These are phyloP conservation scores for Drosophila guanche DNA, from an alignment of 1,140 invertebrate genomes.

Conservation along the genomic window DNA sequence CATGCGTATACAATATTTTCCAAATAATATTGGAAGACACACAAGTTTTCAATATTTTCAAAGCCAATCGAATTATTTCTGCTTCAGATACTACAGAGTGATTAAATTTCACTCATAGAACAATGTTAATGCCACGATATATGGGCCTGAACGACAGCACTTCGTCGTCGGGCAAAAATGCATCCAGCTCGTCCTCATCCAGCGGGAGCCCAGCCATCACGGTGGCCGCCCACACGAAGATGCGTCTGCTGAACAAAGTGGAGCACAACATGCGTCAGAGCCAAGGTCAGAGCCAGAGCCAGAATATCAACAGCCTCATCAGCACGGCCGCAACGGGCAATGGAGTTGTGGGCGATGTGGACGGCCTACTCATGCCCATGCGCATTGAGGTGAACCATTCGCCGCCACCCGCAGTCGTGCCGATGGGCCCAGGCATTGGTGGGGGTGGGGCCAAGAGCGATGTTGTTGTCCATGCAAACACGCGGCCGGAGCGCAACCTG, in stretches of 20 bases:
- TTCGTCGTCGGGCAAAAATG: constrained; percentile 36
- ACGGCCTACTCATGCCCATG: constrained; percentile 70
- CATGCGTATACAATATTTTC: not conserved
- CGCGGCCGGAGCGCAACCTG: constrained; percentile 73
- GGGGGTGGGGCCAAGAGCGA: constrained; percentile 1
- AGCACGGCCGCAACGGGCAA: constrained; percentile 66
- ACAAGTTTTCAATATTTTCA: not conserved
- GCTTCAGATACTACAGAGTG: not conserved
- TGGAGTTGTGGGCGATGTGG: constrained; percentile 72
- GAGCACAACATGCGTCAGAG: constrained; percentile 71
- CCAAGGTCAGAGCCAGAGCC: constrained; percentile 46
- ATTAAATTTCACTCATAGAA: constrained; percentile 4
- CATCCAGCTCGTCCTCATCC: not conserved
- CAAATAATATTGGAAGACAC: constrained; percentile 9
- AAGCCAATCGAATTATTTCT: not conserved
- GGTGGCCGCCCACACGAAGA: constrained; percentile 71
- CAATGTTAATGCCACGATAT: constrained; percentile 67
- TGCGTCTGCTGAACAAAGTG: constrained; percentile 69
- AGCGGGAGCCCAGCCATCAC: constrained; percentile 27
- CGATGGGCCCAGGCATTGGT: too few relatives aligned
- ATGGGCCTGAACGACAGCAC: constrained; percentile 48
- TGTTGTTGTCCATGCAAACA: constrained; percentile 13
- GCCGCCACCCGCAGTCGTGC: constrained; percentile 18
- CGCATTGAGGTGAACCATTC: constrained; percentile 38
- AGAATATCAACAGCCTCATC: constrained; percentile 65